These are phyloP conservation scores for Drosophila cardini DNA, from an alignment of 1,140 invertebrate genomes.

Conservation along the genomic window DNA sequence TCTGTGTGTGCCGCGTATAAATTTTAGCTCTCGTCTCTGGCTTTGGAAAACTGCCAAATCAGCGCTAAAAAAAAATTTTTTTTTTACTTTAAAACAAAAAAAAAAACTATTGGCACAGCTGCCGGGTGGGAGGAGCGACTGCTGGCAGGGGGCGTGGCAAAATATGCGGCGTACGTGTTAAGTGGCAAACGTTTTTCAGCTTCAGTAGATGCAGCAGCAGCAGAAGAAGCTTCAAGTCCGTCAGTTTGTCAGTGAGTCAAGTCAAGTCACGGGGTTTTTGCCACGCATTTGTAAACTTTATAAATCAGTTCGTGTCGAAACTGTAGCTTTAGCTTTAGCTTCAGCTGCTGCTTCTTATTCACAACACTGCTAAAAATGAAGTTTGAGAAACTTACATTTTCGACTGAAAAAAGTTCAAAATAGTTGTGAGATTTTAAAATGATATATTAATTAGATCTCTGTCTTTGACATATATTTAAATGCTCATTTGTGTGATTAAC, in stretches of 20 bases:
- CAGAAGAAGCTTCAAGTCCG: constrained; percentile 24
- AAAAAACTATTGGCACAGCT: constrained; percentile 19
- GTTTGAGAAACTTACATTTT: too few relatives aligned
- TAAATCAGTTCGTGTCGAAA: constrained; percentile 82
- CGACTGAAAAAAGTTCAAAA: too few relatives aligned
- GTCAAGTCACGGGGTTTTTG: constrained; percentile 79
- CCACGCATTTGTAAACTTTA: constrained; percentile 83
- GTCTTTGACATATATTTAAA: too few relatives aligned
- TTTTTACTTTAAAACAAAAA: constrained; percentile 68
- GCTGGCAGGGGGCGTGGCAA: constrained; percentile 58
- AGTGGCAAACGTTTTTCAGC: constrained; percentile 82
- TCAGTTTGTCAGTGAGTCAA: constrained; percentile 44
- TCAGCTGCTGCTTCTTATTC: constrained; percentile 1
- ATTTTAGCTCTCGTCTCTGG: constrained; percentile 49
- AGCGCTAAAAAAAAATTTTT: constrained; percentile 62
- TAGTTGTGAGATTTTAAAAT: too few relatives aligned
- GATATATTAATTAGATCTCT: too few relatives aligned
- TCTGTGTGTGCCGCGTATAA: constrained; percentile 65
- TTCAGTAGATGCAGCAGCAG: constrained; percentile 56
- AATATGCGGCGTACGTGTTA: constrained; percentile 83
- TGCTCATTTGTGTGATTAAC: too few relatives aligned
- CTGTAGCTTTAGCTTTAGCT: constrained; percentile 30
- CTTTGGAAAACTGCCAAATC: constrained; percentile 65
- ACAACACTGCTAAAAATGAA: too few relatives aligned
- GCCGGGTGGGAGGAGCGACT: not conserved